Conservation (phyloP, 1,140 invertebrate species). For the Sesamia nonagrioides region DNA sequence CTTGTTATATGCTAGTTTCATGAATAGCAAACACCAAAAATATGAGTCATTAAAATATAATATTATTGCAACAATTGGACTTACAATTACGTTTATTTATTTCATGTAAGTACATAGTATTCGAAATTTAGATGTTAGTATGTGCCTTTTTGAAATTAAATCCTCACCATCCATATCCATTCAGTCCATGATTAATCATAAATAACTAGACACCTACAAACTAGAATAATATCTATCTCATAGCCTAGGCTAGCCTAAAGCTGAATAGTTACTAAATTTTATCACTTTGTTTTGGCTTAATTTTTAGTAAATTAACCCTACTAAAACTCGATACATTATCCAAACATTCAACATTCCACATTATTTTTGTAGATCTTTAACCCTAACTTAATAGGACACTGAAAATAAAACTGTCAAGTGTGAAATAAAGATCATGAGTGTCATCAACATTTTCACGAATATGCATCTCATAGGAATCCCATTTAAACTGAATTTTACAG, state of each 20-base stretch:
- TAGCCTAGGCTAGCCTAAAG: slow-evolving; percentile 20
- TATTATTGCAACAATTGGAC: slow-evolving; percentile 41
- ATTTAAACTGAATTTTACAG: slow-evolving; percentile 30
- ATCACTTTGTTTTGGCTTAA: not conserved
- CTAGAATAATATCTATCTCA: slow-evolving; percentile 8
- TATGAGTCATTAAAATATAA: slow-evolving; percentile 35
- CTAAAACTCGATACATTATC: slow-evolving; percentile 41
- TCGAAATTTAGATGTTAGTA: slow-evolving; percentile 55
- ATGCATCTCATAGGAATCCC: slow-evolving; percentile 33
- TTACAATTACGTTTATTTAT: slow-evolving; percentile 44
- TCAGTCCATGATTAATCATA: slow-evolving; percentile 71
- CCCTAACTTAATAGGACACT: slow-evolving; percentile 20
- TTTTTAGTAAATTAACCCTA: slow-evolving; percentile 53
- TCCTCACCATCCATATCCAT: slow-evolving; percentile 70
- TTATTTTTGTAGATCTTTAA: slow-evolving; percentile 72
- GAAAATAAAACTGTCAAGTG: slow-evolving; percentile 1
- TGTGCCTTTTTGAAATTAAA: slow-evolving; percentile 75
- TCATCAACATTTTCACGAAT: slow-evolving; percentile 22
- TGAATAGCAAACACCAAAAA: slow-evolving; percentile 56
- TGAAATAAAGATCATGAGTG: slow-evolving; percentile 7
- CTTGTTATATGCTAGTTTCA: slow-evolving; percentile 17
- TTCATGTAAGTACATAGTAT: slow-evolving; percentile 44
- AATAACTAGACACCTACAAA: slow-evolving; percentile 50
- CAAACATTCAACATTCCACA: slow-evolving; percentile 74
- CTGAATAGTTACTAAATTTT: not conserved